Percentiles rank a stretch among this genome's conserved stretches.
These are phyloP conservation scores for Lagopus muta DNA, from an alignment of 2,113 vertebrate species.

Conservation along the genomic window DNA sequence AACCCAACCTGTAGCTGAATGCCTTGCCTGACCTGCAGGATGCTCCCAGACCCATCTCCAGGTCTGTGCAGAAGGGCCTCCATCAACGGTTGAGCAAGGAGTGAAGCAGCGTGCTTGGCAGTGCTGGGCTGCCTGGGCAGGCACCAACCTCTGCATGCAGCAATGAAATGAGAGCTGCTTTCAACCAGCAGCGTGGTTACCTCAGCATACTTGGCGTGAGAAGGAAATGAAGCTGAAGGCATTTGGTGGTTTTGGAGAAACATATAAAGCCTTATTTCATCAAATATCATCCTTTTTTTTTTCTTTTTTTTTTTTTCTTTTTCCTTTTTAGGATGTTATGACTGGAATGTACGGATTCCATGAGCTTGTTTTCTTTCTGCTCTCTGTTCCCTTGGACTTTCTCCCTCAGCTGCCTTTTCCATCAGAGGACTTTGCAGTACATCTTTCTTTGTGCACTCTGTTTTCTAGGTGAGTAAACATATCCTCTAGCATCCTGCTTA, in stretches of 20 bases:
- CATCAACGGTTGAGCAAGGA: not conserved
- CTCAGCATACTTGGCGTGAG: conserved; percentile 17
- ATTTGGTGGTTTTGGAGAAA: conserved; percentile 51
- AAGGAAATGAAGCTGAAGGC: not conserved
- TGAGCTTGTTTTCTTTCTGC: not conserved
- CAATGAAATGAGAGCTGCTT: not conserved
- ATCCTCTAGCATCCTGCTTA: not conserved
- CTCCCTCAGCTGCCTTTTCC: not conserved
- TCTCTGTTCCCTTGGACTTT: not conserved
- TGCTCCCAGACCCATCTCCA: not conserved
- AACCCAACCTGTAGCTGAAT: not conserved
- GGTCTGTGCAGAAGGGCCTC: not conserved
- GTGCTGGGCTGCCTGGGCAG: not conserved
- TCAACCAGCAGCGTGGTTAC: conserved; percentile 19
- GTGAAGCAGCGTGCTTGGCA: not conserved
- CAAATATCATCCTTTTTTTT: not conserved
- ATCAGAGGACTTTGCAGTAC: not conserved
- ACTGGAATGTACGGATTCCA: conserved; percentile 14
- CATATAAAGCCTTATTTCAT: conserved; percentile 18
- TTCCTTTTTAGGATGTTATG: not conserved
- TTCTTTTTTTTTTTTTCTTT: not conserved
- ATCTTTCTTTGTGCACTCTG: not conserved
- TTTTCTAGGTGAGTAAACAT: not conserved
- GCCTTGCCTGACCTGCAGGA: not conserved
- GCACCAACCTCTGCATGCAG: not conserved